Percentiles rank a stretch among this genome's conserved stretches.
Conservation (phyloP, 2,113 vertebrate species). For the Loxodonta africana region DNA sequence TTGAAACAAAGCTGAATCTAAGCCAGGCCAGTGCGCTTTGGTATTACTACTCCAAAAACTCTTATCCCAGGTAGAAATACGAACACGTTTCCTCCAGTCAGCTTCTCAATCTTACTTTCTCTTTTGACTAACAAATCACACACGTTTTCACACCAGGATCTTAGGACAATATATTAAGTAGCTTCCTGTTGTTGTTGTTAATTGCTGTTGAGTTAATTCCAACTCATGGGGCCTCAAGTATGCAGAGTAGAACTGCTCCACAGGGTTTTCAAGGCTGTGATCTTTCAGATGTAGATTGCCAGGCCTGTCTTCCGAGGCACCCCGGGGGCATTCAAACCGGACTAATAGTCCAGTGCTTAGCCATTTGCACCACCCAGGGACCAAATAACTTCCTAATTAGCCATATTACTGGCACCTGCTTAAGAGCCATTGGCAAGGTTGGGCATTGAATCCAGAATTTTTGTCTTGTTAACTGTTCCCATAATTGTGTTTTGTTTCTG, state of each 20-base stretch:
- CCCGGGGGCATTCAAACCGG: no score
- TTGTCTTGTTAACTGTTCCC: neutral
- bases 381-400: neutral
- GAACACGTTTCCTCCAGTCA: neutral
- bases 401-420: neutral
- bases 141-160: no score
- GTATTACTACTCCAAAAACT: neutral
- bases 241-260: no score
- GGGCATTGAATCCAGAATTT: neutral
- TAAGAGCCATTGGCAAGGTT: neutral
- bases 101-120: neutral
- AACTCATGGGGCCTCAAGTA: no score
- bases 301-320: no score
- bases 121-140: constrained; percentile 9
- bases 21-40: neutral
- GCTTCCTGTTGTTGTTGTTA: neutral
- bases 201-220: no score
- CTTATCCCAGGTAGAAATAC: neutral
- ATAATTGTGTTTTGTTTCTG: neutral
- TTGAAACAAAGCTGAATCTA: neutral
- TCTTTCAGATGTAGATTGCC: no score
- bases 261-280: no score
- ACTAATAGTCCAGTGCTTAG: no score
- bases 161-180: neutral
- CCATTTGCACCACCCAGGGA: no score